Evolutionary conservation across 2,113 vertebrate species (phyloP).

Genomic region (Triplophysa siluroides): DNA sequence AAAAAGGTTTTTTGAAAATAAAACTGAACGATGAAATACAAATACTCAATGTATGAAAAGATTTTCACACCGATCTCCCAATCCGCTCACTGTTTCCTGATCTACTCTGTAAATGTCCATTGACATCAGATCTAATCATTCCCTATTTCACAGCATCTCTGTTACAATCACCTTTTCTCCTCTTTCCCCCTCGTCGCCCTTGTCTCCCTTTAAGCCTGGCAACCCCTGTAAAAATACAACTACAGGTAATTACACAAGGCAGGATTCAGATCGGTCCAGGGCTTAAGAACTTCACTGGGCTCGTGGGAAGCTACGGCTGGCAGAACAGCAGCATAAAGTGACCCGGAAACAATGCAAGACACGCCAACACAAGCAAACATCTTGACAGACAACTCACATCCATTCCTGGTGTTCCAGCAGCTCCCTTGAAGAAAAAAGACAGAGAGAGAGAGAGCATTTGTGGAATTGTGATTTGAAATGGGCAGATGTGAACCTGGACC

Average conservation of each 20-base stretch:
- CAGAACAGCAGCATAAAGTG: slow-evolving; percentile 2
- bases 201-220: slow-evolving; percentile 94
- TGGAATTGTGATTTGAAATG: no score
- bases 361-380: not conserved
- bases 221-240: slow-evolving; percentile 90
- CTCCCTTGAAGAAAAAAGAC: slow-evolving; percentile 74
- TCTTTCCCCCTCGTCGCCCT: slow-evolving; percentile 95
- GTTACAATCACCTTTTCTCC: slow-evolving; percentile 94
- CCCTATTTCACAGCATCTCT: slow-evolving; percentile 55
- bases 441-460: not conserved
- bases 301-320: not conserved
- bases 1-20: slow-evolving; percentile 41
- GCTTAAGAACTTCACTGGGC: slow-evolving; percentile 31
- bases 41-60: not conserved
- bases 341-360: slow-evolving; percentile 15
- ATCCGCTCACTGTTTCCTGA: not conserved
- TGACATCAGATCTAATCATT: slow-evolving; percentile 73
- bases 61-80: not conserved
- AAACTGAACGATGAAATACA: slow-evolving; percentile 22
- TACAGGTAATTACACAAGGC: slow-evolving; percentile 59
- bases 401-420: slow-evolving; percentile 92
- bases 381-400: slow-evolving; percentile 85
- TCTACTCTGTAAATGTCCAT: slow-evolving; percentile 68
- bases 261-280: slow-evolving; percentile 23
- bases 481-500: no score